These are phyloP conservation scores for Channa striata DNA, from an alignment of 2,797 vertebrate genomes.

Conservation along the genomic window DNA sequence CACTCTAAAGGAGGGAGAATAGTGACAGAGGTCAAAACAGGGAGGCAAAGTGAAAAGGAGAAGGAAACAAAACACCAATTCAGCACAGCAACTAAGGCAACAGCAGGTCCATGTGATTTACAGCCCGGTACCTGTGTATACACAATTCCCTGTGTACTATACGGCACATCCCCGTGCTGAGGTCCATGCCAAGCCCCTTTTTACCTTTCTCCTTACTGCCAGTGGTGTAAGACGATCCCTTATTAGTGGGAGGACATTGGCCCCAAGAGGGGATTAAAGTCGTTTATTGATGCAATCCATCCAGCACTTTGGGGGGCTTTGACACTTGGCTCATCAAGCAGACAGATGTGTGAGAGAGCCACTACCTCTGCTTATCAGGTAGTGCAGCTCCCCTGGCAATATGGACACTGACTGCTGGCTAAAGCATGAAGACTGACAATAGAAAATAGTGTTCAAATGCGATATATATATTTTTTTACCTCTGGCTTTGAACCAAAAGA, in stretches of 20 bases:
- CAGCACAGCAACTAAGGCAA: slow-evolving; percentile 66
- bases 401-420: slow-evolving; percentile 65
- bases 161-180: slow-evolving; percentile 60
- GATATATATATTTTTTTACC: slow-evolving; percentile 26
- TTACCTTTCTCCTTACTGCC: slow-evolving; percentile 69
- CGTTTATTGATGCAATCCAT: slow-evolving; percentile 86
- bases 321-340: slow-evolving; percentile 84
- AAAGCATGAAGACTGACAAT: slow-evolving; percentile 56
- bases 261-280: slow-evolving; percentile 84
- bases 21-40: slow-evolving; percentile 39
- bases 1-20: slow-evolving; percentile 41
- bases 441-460: slow-evolving; percentile 50
- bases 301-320: slow-evolving; percentile 80
- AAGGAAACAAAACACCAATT: slow-evolving; percentile 57
- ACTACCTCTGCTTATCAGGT: slow-evolving; percentile 80
- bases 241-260: slow-evolving; percentile 84
- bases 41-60: slow-evolving; percentile 42
- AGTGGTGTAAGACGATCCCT: slow-evolving; percentile 82
- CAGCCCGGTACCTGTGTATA: slow-evolving; percentile 75
- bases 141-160: slow-evolving; percentile 69
- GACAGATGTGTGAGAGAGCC: slow-evolving; percentile 83
- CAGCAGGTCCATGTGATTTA: slow-evolving; percentile 73
- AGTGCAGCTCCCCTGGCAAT: slow-evolving; percentile 74
- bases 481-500: slow-evolving; percentile 19
- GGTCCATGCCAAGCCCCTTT: slow-evolving; percentile 75